A percentile compares a stretch with the other conserved stretches of the same genome.
phyloP scores from a whole-genome alignment of 2,888 invertebrate species.

The Diarsia brunnea region DNA sequence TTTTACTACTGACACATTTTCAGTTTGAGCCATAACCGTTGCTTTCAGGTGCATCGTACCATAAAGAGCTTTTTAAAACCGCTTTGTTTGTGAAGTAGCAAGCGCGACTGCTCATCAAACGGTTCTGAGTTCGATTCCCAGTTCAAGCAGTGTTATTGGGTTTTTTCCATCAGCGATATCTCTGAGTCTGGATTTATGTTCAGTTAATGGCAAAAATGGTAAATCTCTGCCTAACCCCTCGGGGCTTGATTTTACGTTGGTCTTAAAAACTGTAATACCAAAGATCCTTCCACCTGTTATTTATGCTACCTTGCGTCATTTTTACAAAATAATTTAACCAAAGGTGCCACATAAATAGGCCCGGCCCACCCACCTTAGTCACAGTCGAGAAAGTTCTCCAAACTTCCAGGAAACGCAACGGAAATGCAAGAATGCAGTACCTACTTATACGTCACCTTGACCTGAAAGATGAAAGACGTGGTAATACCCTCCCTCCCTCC shows the following conservation, averaged over 20 bases:
- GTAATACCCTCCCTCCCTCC: neutral
- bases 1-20: no score
- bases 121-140: no score
- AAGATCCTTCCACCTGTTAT: neutral
- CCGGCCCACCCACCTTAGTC: conserved; percentile 3
- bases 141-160: no score
- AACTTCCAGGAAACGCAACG: conserved; percentile 41
- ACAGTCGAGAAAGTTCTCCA: conserved; percentile 26
- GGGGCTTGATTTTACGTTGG: no score
- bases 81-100: no score
- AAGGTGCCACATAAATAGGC: conserved; percentile 5
- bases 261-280: neutral
- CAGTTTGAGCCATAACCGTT: neutral
- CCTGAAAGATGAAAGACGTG: conserved; percentile 29
- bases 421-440: conserved; percentile 49
- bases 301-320: neutral
- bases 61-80: neutral
- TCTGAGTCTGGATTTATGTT: no score
- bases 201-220: no score
- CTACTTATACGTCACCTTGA: conserved; percentile 44
- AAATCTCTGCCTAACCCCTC: no score
- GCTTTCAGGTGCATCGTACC: neutral
- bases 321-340: neutral
- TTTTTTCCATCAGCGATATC: no score
- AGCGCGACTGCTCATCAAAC: no score